Percentiles rank a stretch among this genome's conserved stretches.
Evolutionary conservation across 2,797 vertebrate genomes (phyloP).

Genomic region (Synaphobranchus kaupii): DNA sequence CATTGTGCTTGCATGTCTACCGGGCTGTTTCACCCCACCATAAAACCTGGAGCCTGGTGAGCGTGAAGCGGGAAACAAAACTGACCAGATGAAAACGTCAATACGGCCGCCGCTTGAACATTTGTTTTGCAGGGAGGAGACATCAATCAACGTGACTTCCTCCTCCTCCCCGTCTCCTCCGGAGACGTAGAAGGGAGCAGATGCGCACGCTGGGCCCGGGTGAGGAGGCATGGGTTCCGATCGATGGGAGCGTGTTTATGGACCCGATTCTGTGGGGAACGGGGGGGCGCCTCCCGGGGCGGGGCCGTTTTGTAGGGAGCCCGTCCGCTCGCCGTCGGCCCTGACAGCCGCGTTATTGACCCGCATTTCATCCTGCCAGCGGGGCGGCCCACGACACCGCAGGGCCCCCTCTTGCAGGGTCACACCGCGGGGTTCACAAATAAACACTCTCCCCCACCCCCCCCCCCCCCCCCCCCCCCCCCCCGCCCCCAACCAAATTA

Average conservation of each 20-base stretch:
- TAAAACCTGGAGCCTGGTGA: not conserved
- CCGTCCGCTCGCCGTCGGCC: not conserved
- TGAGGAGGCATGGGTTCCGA: not conserved
- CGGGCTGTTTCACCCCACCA: not conserved
- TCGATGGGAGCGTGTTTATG: slow-evolving; percentile 5
- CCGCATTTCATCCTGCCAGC: not conserved
- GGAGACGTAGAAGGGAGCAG: not conserved
- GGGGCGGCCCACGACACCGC: not conserved
- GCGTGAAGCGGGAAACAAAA: not conserved
- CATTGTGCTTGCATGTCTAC: not conserved
- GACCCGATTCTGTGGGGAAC: not conserved
- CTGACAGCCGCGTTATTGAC: slow-evolving; percentile 15
- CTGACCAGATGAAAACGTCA: not conserved
- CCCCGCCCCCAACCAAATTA: slow-evolving; percentile 12
- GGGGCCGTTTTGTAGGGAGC: not conserved
- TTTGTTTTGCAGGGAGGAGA: not conserved
- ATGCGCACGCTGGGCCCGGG: not conserved
- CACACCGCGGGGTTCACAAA: not conserved
- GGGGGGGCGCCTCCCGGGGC: not conserved
- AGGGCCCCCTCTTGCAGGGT: not conserved
- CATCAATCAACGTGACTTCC: not conserved
- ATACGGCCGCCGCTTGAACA: not conserved
- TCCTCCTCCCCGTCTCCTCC: not conserved
- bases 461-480: no score
- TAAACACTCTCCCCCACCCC: not conserved